Base-by-base conservation (phyloP, 1,140 invertebrate genomes). In the Tetraneura akinire region DNA sequence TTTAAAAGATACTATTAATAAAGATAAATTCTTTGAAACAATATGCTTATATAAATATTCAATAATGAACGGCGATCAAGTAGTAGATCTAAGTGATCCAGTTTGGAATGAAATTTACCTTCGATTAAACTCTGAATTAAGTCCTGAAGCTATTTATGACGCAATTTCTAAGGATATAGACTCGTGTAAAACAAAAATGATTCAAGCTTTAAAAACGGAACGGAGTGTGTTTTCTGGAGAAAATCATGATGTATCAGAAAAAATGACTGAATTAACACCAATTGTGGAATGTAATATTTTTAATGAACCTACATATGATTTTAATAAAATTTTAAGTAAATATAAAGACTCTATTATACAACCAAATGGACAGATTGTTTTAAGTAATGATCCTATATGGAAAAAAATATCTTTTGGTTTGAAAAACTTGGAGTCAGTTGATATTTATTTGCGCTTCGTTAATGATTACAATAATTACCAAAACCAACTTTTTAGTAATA, bases 31-130 rank as follows among this genome's bases (percentile, higher is more conserved):
- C 47, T 60, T 78, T 18, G 74, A 78, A 62, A 78, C 74, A 2
- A 78, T 78, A 78, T 62, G 74, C 9, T 78, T 78, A 21, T 78
- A 78, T 60, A 78, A 78, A 78, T 78, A 78, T 78, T 78, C 74
- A 29, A 78, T 78, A 45, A 60, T 78, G 74, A 57, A 62, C 5
- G 74, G 53, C 29, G 74, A 78, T 26, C 26, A 62, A 26, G 55
- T 78, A 18, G 74, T 60, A 18, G 74, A 78, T 60, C 26, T 47
- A 45, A 60, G n/a, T n/a, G 55, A 78, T 60, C 55, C 74, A 11
- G 74, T 78, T 62, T 78, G 74, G 74, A 78, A 78, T 47, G 74
- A 78, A 4, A 78, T 78, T 62, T 78, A 37, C 26, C 74, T 78
- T 78, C 74, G 16, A 62, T 23, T 78, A 62, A 60, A 62, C 8